Percentiles rank a stretch among this genome's conserved stretches.
Evolutionary conservation across 2,888 invertebrate genomes (phyloP).

Genomic region (Hofmannophila pseudospretella): DNA sequence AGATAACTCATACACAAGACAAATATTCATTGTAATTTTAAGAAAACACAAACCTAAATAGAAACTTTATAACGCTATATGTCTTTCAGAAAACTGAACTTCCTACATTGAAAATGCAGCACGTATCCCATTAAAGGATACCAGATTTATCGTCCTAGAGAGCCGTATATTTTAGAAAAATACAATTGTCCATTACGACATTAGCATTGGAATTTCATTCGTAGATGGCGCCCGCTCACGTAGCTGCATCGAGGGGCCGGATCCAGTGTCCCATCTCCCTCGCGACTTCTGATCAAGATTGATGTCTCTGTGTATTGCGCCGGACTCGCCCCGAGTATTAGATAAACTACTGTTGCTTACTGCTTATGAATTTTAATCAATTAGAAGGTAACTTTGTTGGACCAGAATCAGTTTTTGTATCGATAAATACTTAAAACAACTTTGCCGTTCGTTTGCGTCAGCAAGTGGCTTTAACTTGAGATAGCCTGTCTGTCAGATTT

Average conservation of each 20-base stretch:
- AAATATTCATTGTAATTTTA: too few relatives aligned
- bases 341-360: conserved; percentile 1
- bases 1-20: too few relatives aligned
- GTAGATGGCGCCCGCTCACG: conserved; percentile 36
- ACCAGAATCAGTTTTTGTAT: too few relatives aligned
- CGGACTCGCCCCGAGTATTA: conserved; percentile 10
- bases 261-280: conserved; percentile 34
- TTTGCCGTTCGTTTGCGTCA: too few relatives aligned
- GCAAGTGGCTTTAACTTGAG: too few relatives aligned
- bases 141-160: neutral
- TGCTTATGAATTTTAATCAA: neutral
- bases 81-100: too few relatives aligned
- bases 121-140: conserved; percentile 1
- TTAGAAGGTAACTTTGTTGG: too few relatives aligned
- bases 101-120: neutral
- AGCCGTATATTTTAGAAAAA: conserved; percentile 1
- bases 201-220: conserved; percentile 45
- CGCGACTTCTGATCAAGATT: conserved; percentile 63
- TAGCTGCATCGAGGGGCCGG: conserved; percentile 27
- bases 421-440: too few relatives aligned
- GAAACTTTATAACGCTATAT: too few relatives aligned
- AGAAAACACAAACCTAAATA: too few relatives aligned
- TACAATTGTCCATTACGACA: conserved; percentile 22
- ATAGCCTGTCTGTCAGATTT: too few relatives aligned
- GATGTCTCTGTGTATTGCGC: conserved; percentile 43